Conservation (phyloP, 35 echinoderm and acorn worm species). For the Lytechinus pictus region DNA sequence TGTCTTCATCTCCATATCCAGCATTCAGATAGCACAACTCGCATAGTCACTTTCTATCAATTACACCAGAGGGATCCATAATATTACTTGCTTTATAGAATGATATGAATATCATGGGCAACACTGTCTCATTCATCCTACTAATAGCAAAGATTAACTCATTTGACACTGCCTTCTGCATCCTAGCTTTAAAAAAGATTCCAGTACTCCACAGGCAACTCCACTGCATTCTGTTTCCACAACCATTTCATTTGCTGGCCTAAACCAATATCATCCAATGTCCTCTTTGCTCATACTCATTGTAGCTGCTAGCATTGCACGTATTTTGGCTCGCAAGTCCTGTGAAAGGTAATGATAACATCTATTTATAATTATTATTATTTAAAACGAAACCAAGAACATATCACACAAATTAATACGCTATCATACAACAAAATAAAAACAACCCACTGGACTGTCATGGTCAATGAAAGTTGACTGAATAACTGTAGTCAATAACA, state of each 20-base stretch:
- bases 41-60: background rate
- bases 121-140: background rate
- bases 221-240: background rate
- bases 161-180: background rate
- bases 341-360: background rate
- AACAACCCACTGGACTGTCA: too few species aligned
- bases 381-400: too few species aligned
- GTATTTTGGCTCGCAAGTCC: constrained; percentile 70
- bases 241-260: background rate
- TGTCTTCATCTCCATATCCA: background rate
- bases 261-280: background rate
- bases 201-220: background rate
- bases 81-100: background rate
- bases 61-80: background rate
- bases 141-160: background rate
- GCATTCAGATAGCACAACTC: background rate
- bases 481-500: too few species aligned
- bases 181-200: background rate
- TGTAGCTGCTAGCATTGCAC: constrained; percentile 79
- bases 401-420: too few species aligned
- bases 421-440: too few species aligned
- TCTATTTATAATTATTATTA: too few species aligned
- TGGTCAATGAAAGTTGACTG: too few species aligned
- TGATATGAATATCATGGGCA: background rate
- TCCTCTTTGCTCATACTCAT: constrained; percentile 37